A percentile compares a stretch with the other conserved stretches of the same genome.
Conservation (phyloP, 2,888 invertebrate species). For the Clostera curtula region DNA sequence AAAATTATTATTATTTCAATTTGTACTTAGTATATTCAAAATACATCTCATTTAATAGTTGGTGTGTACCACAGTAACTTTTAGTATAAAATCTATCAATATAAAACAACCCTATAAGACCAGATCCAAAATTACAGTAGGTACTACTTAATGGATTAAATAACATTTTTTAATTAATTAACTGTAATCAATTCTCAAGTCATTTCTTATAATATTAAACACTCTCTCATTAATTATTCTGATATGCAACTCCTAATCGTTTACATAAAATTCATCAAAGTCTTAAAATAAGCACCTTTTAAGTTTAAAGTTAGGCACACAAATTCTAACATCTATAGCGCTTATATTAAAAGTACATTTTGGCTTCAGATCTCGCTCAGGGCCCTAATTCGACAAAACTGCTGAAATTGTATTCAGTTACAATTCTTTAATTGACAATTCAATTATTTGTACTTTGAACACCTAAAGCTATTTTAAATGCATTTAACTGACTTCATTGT, state of each 20-base stretch:
- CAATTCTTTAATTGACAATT: constrained; percentile 18
- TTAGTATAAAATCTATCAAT: too few species aligned
- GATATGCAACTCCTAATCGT: constrained; percentile 33
- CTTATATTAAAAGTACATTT: constrained; percentile 44
- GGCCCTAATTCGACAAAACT: constrained; percentile 38
- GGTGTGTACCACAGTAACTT: too few species aligned
- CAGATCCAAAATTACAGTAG: neutral
- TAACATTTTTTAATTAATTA: constrained; percentile 55
- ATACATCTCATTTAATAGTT: too few species aligned
- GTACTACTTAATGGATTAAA: constrained; percentile 20
- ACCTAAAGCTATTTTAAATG: constrained; percentile 67
- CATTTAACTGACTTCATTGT: constrained; percentile 52
- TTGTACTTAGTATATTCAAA: too few species aligned
- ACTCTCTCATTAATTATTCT: constrained; percentile 30
- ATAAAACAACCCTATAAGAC: too few species aligned
- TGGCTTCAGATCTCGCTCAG: constrained; percentile 42
- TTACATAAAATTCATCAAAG: constrained; percentile 28
- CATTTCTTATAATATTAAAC: constrained; percentile 17
- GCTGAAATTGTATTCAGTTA: constrained; percentile 26
- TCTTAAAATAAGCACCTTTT: constrained; percentile 48
- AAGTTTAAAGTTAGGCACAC: constrained; percentile 31
- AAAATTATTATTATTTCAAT: too few species aligned
- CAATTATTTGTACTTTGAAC: constrained; percentile 63
- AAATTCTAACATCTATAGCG: constrained; percentile 12
- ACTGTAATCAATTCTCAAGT: constrained; percentile 35